Evolutionary conservation across 2,888 invertebrate species (phyloP).

Genomic region (Leptinotarsa tumamoca): DNA sequence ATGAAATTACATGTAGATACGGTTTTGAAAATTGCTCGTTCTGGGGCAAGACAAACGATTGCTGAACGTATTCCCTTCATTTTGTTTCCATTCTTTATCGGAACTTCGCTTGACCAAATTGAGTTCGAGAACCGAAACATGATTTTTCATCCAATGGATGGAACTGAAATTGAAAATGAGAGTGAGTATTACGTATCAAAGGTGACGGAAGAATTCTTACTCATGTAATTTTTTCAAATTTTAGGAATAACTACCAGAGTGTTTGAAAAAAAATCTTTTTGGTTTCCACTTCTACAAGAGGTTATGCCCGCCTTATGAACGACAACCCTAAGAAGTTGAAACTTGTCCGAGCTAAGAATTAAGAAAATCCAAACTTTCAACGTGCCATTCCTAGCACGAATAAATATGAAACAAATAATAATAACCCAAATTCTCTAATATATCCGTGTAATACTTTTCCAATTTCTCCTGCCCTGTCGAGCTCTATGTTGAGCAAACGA

Average conservation of each 20-base stretch:
- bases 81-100: slow-evolving; percentile 10
- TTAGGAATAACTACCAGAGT: not conserved
- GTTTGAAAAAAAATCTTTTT: not conserved
- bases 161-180: not conserved
- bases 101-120: not conserved
- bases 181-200: no score
- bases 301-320: no score
- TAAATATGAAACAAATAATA: not conserved
- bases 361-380: no score
- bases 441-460: not conserved
- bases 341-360: no score
- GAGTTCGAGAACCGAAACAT: not conserved
- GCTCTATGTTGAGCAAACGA: not conserved
- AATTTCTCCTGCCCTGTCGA: not conserved
- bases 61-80: slow-evolving; percentile 26
- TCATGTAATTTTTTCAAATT: no score
- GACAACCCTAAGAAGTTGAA: no score
- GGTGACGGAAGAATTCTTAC: no score
- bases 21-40: slow-evolving; percentile 55
- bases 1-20: slow-evolving; percentile 59
- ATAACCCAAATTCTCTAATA: not conserved
- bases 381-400: no score
- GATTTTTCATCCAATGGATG: not conserved
- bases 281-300: not conserved
- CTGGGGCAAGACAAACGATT: slow-evolving; percentile 47